These are phyloP conservation scores for Perizoma flavofasciatum DNA, from an alignment of 2,888 invertebrate genomes.

Conservation along the genomic window DNA sequence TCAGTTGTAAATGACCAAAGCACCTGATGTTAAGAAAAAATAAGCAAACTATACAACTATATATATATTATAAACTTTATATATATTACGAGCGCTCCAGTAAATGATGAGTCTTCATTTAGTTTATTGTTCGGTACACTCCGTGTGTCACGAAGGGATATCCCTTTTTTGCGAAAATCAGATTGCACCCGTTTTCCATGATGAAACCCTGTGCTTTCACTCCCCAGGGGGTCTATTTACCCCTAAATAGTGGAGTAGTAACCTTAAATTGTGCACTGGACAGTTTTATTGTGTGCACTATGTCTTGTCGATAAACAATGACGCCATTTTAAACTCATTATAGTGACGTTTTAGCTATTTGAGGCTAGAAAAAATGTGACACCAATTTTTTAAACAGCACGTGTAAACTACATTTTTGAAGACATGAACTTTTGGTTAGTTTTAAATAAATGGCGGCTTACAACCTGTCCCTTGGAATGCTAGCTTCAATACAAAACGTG, in stretches of 20 bases:
- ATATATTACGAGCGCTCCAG: too few relatives aligned
- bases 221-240: slow-evolving; percentile 51
- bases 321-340: too few relatives aligned
- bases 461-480: too few relatives aligned
- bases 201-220: slow-evolving; percentile 59
- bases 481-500: too few relatives aligned
- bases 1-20: too few relatives aligned
- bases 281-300: slow-evolving; percentile 27
- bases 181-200: slow-evolving; percentile 68
- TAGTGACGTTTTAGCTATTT: slow-evolving; percentile 9
- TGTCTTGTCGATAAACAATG: slow-evolving; percentile 17
- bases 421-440: too few relatives aligned
- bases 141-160: slow-evolving; percentile 57
- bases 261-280: slow-evolving; percentile 20
- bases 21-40: too few relatives aligned
- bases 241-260: slow-evolving; percentile 8
- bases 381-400: too few relatives aligned
- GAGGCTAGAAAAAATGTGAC: not conserved
- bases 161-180: slow-evolving; percentile 73
- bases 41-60: too few relatives aligned
- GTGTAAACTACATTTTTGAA: too few relatives aligned
- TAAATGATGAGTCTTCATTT: not conserved
- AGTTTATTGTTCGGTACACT: not conserved
- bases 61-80: too few relatives aligned
- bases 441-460: too few relatives aligned